Conservation (phyloP, 35 echinoderm and acorn worm genomes). For the Ophioderma brevispina region DNA sequence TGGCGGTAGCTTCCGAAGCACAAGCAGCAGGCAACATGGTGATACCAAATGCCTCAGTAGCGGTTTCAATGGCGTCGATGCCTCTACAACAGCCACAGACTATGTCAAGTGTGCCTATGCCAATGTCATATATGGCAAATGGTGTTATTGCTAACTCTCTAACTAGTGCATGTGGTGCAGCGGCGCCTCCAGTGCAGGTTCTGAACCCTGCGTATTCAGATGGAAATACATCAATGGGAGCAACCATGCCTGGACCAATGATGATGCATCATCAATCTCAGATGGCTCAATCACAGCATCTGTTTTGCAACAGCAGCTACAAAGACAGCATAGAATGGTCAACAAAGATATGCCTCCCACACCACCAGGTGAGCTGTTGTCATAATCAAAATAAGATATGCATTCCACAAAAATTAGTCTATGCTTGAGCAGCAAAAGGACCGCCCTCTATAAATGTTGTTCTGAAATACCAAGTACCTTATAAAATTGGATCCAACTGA, state of each 20-base stretch:
- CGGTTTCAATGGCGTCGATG: not conserved
- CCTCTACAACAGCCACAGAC: not conserved
- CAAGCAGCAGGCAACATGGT: not conserved
- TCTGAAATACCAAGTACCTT: too few species aligned
- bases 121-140: not conserved
- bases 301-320: too few species aligned
- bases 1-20: not conserved
- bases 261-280: not conserved
- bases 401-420: too few species aligned
- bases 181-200: not conserved
- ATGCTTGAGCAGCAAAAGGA: too few species aligned
- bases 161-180: not conserved
- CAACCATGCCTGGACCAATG: not conserved
- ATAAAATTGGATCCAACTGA: too few species aligned
- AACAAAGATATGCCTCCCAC: not conserved
- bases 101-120: not conserved
- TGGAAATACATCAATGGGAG: not conserved
- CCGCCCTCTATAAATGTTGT: too few species aligned
- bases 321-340: not conserved
- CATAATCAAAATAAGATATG: too few species aligned
- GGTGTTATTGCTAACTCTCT: not conserved
- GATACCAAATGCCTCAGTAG: too few species aligned
- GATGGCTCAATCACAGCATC: not conserved
- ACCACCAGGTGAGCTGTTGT: not conserved
- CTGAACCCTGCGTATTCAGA: not conserved